Evolutionary conservation across 2,797 vertebrate species (phyloP), one percentile per base, ranked within the genome.

Genomic region (Gallinago stenura): DNA sequence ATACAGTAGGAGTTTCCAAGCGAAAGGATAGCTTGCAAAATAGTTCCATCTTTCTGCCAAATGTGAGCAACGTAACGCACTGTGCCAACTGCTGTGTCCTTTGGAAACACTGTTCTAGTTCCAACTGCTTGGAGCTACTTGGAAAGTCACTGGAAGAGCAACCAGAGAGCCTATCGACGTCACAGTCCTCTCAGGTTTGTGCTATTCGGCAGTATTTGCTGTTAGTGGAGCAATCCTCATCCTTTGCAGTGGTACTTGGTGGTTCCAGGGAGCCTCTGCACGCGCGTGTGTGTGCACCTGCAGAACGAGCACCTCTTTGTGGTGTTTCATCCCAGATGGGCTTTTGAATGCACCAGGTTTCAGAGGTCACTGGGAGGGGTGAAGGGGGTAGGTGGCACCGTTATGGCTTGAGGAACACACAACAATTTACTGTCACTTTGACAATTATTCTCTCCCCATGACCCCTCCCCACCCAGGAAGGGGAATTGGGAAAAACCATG

Each of bases 261-360:
- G 51, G 62, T 25, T 21, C 9, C 21, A 37, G n/a, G 28, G 37
- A 68, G 13, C 28, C 28, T 20, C n/a, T 9, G 25, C 0, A 1
- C 1, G 0, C 3, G 3, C 11, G 9, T 2, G 9, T 5, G 4
- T 2, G 0, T 6, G 19, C 10, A 19, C 5, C 19, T 8, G 16
- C 17, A 64, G 58, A 56, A 62, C 0, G 6, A 64, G 57, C 33
- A 45, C 12, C 45, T 43, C 35, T 16, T 5, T 53, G 37, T 31
- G 24, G 25, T 33, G 28, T 22, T 61, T 20, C 58, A 31, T 37
- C 28, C 39, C 6, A 0, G 26, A 26, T 13, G n/a, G 43, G 30
- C 17, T 50, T 46, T 28, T 16, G 7, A 35, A 51, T 15, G 12
- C 15, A 12, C 9, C 1, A 2, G 13, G 5, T 53, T 13, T 51